A percentile compares a stretch with the other conserved stretches of the same genome.
These are phyloP conservation scores for Neosalanx taihuensis DNA, from an alignment of 2,797 vertebrate species.

Conservation along the genomic window DNA sequence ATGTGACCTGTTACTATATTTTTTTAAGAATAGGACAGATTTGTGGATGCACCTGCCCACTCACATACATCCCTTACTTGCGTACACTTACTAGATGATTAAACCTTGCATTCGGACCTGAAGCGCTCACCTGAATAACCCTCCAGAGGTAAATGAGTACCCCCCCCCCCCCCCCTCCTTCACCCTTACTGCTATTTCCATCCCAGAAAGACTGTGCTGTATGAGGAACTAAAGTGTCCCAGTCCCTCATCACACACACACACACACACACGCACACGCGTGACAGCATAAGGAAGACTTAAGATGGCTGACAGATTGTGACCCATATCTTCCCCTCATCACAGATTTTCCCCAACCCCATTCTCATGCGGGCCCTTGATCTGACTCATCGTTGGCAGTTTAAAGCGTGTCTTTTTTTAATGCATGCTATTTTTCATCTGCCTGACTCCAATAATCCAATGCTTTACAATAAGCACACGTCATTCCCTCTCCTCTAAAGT, in stretches of 20 bases:
- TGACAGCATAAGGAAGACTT: conserved; percentile 19
- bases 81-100: too few relatives aligned
- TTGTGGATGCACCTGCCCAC: too few relatives aligned
- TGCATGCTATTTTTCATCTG: background rate
- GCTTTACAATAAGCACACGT: too few relatives aligned
- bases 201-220: background rate
- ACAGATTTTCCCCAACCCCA: conserved; percentile 12
- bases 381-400: conserved; percentile 17
- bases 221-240: background rate
- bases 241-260: background rate
- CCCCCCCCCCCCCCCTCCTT: background rate
- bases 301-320: conserved; percentile 47
- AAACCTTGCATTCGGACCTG: background rate
- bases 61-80: too few relatives aligned
- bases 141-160: background rate
- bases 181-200: conserved; percentile 2
- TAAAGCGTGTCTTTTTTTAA: conserved; percentile 13
- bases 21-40: background rate
- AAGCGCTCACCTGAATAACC: background rate
- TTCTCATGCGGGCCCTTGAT: conserved; percentile 8
- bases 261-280: background rate
- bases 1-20: background rate
- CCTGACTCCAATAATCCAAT: background rate
- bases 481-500: too few relatives aligned
- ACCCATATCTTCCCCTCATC: conserved; percentile 41